These are phyloP conservation scores for Folsomia candida DNA, from an alignment of 2,888 invertebrate species.

Conservation along the genomic window DNA sequence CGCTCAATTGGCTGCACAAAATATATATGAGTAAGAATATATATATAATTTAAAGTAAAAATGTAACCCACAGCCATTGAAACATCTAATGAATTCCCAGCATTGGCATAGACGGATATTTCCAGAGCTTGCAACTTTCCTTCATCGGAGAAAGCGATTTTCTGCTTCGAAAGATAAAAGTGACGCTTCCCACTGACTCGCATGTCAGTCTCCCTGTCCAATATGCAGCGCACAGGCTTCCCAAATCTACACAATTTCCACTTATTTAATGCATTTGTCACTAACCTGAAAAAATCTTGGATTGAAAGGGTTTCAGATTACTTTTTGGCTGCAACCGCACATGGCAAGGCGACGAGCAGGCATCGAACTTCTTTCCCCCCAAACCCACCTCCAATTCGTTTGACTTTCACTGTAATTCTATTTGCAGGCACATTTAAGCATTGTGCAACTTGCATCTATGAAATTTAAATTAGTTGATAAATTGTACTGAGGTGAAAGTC, in stretches of 20 bases:
- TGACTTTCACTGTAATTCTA: constrained; percentile 43
- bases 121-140: constrained; percentile 74
- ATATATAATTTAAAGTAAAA: not conserved
- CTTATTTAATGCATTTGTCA: not conserved
- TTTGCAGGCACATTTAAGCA: constrained; percentile 53
- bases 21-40: not conserved
- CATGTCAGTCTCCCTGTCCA: constrained; percentile 95
- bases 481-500: not conserved
- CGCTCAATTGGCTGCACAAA: constrained; percentile 70
- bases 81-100: constrained; percentile 78
- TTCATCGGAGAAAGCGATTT: constrained; percentile 71
- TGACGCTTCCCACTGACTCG: constrained; percentile 81
- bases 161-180: constrained; percentile 82
- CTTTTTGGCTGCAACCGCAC: constrained; percentile 75
- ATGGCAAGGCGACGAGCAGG: constrained; percentile 67
- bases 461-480: not conserved
- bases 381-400: constrained; percentile 86
- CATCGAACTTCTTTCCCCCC: constrained; percentile 89
- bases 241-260: constrained; percentile 65
- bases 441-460: not conserved
- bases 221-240: constrained; percentile 78
- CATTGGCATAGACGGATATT: constrained; percentile 75
- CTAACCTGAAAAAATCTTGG: no score
- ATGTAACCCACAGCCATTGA: constrained; percentile 59
- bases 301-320: constrained; percentile 51